Evolutionary conservation across 92 coral and sea anemone species (phyloP), one percentile per base, ranked within the genome.

Genomic region (Paramuricea clavata): DNA sequence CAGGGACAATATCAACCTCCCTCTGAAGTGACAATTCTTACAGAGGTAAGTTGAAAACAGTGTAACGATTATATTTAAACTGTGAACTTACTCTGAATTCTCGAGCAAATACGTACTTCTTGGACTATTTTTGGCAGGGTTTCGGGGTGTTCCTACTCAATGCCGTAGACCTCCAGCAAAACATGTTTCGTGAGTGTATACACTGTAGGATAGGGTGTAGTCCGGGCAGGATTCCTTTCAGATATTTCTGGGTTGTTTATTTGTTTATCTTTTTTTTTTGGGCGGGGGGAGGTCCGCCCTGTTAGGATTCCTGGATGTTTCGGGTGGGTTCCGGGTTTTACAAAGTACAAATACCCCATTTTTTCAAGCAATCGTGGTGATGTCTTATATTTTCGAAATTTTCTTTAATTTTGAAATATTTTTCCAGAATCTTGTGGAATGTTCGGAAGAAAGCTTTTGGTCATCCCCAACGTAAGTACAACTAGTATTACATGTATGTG

Each of bases 1-100:
- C 49, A 90, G 93, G 93, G 65, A 32, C 93, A 87, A 83, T 82
- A 72, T 57, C 88, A 86, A 73, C 41, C 73, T 23, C 88, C 88
- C 65, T 85, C 72, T 30, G 93, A 90, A 21, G 60, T 78, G 23
- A 90, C 93, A 13, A 69, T 44, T 39, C 74, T 90, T 47, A 87
- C 31, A 59, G 93, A 90, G 90, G 93, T 90, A 90, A 22, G 36
- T 19, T 39, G n/a, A 11, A 39, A 27, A 16, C 22, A 19, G 5
- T 72, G 49, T 17, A 33, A 8, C 8, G 21, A 68, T 28, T 31
- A 17, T 30, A 30, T 12, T 5, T 15, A 69, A 33, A 41, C 28
- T 21, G 27, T 6, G 2, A 31, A 30, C 44, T n/a, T n/a, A n/a
- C n/a, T 28, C 17, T 25, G 21, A 25, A 5, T 57, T 57, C 22